Percentiles rank a stretch among this genome's conserved stretches.
phyloP scores from a whole-genome alignment of 2,113 vertebrate genomes.

The Nerophis ophidion region DNA sequence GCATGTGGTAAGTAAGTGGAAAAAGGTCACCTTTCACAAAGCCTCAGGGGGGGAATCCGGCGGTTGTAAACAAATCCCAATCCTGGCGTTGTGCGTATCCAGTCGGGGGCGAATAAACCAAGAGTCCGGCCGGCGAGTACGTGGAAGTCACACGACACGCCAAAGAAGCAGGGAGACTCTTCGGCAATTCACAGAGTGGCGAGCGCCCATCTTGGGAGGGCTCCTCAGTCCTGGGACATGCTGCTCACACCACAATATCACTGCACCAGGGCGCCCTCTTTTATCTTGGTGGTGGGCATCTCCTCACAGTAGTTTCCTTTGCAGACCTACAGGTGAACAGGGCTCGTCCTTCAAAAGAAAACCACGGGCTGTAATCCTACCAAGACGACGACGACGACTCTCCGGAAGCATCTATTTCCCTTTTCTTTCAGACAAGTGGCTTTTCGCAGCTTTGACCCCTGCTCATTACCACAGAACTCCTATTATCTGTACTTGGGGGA shows the following conservation, averaged over 20 bases:
- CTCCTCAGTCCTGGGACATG: constrained; percentile 26
- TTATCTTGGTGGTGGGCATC: constrained; percentile 55
- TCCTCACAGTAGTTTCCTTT: constrained; percentile 22
- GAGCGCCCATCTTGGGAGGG: constrained; percentile 27
- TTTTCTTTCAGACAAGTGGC: constrained; percentile 39
- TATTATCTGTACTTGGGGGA: constrained; percentile 37
- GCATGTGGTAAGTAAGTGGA: constrained; percentile 11
- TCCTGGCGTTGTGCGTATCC: constrained; percentile 32
- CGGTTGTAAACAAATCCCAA: constrained; percentile 41
- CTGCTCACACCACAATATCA: constrained; percentile 17
- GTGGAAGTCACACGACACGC: constrained; percentile 7
- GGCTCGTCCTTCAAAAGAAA: constrained; percentile 29
- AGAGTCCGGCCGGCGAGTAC: constrained; percentile 8
- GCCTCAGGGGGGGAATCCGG: constrained; percentile 34
- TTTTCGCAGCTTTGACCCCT: constrained; percentile 32
- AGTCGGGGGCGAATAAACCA: constrained; percentile 25
- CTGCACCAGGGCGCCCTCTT: constrained; percentile 30
- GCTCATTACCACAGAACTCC: constrained; percentile 13
- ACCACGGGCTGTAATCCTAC: constrained; percentile 37
- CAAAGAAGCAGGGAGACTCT: constrained; percentile 20
- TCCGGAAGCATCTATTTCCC: constrained; percentile 38
- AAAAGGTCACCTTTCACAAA: constrained; percentile 58
- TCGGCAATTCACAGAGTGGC: constrained; percentile 31
- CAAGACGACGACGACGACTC: constrained; percentile 19
- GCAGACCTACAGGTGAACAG: constrained; percentile 33